Evolutionary conservation across 2,797 vertebrate species (phyloP), one percentile per base, ranked within the genome.

Genomic region (Sebastes trivittatus): DNA sequence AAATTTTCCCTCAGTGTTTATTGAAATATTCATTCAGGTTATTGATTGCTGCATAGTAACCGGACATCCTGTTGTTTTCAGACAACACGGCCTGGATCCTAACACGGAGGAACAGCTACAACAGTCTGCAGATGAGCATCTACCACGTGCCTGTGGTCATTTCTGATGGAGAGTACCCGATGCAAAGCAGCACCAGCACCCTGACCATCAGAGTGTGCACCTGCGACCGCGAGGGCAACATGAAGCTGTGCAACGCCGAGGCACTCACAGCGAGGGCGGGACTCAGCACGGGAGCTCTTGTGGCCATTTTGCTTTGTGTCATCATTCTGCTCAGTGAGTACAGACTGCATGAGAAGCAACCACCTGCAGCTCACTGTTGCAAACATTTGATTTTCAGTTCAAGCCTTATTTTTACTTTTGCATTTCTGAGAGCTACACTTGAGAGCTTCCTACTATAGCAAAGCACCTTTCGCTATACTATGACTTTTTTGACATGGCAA

Each of bases 41-140:
- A 80, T 81, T 4, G 80, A 81, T 56, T 9, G 27, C 38, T 6
- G 72, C 55, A 0, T 8, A 3, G 66, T 84, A 75, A 81, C 52
- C 0, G 7, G 58, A 64, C 54, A 3, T 69, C 54, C 16, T 32
- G 20, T 5, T 25, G 20, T 79, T 58, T 72, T 11, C 95, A 99
- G 98, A 99, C 94, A 99, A 99, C 93, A 98, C 98, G 1, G 98
- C 98, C 0, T 96, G 96, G 81, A 97, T 99, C 93, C 93, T 97
- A 58, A 98, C 98, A 0, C 93, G 95, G 72, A 96, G 95, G 91
- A 97, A 87, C 90, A 96, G 97, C 93, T 99, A 98, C 76, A 97
- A 86, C 88, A 96, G 97, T 55, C 96, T 97, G 0, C 97, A 98
- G 91, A 96, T 92, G 93, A 98, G 95, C 87, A 85, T 95, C 49